phyloP scores from a whole-genome alignment of 2,888 invertebrate genomes.

The Tenthredo livida region DNA sequence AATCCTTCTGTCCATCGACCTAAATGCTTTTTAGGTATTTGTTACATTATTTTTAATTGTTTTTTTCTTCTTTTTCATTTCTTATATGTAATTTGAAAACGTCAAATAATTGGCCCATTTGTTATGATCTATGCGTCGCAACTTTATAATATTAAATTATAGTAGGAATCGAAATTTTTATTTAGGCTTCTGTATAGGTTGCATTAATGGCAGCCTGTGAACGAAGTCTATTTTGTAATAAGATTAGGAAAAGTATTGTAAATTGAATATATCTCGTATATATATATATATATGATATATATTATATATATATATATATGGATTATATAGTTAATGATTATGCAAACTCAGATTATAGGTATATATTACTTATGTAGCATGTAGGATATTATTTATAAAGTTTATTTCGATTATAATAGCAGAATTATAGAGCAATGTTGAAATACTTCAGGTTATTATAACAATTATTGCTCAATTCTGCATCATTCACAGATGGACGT shows the following conservation, averaged over 20 bases:
- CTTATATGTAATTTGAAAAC: neutral
- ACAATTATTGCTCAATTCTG: conserved; percentile 41
- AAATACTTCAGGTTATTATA: conserved; percentile 11
- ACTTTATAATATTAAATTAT: conserved; percentile 22
- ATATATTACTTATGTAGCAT: conserved; percentile 42
- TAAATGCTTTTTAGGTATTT: conserved; percentile 10
- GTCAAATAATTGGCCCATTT: neutral
- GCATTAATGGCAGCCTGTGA: neutral
- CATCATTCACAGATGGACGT: neutral
- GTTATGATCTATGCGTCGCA: conserved; percentile 35
- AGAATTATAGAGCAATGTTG: conserved; percentile 13
- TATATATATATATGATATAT: too few relatives aligned
- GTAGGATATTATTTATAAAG: conserved; percentile 47
- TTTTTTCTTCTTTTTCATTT: neutral
- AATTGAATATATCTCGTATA: conserved; percentile 42
- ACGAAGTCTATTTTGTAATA: conserved; percentile 46
- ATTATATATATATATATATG: conserved; percentile 27
- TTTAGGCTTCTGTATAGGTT: conserved; percentile 36
- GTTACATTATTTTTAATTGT: neutral
- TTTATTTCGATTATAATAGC: conserved; percentile 6
- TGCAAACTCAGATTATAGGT: conserved; percentile 47
- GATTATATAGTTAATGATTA: conserved; percentile 44
- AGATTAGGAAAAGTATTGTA: conserved; percentile 47
- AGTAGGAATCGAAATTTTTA: conserved; percentile 45
- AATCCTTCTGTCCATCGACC: neutral